These are phyloP conservation scores for Trogon surrucura DNA, from an alignment of 2,113 vertebrate genomes.

Conservation along the genomic window DNA sequence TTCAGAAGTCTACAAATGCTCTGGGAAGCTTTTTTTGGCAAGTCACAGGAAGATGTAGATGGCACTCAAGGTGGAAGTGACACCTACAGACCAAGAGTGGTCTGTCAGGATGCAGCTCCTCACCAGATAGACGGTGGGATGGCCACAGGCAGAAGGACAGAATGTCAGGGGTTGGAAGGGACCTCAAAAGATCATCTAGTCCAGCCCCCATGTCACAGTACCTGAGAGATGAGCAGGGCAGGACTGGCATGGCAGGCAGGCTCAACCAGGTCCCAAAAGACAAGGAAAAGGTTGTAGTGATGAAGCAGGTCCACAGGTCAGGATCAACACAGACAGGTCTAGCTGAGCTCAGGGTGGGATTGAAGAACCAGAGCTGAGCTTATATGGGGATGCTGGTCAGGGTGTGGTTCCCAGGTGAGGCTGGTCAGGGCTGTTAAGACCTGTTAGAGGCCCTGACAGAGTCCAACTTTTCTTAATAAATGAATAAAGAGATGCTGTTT, in stretches of 20 bases:
- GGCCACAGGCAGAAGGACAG: not conserved
- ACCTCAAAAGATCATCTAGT: too few species aligned
- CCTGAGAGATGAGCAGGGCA: not conserved
- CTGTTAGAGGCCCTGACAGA: not conserved
- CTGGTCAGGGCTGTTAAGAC: not conserved
- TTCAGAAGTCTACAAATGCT: not conserved
- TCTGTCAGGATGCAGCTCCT: not conserved
- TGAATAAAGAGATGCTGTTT: not conserved
- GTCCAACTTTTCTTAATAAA: not conserved
- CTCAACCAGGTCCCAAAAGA: not conserved
- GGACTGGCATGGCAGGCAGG: not conserved
- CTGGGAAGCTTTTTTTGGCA: not conserved
- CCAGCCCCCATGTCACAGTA: too few species aligned
- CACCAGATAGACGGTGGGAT: not conserved
- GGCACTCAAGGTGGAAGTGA: not conserved
- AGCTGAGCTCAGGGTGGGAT: not conserved
- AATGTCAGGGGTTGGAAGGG: too few species aligned
- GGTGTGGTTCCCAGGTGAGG: not conserved
- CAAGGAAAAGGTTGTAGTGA: not conserved
- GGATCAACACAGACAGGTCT: not conserved
- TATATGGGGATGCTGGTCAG: not conserved
- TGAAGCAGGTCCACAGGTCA: not conserved
- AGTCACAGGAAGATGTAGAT: not conserved
- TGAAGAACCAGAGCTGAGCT: not conserved
- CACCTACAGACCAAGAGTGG: not conserved